Base-by-base conservation (phyloP, 2,888 invertebrate genomes). In the Acronicta psi region DNA sequence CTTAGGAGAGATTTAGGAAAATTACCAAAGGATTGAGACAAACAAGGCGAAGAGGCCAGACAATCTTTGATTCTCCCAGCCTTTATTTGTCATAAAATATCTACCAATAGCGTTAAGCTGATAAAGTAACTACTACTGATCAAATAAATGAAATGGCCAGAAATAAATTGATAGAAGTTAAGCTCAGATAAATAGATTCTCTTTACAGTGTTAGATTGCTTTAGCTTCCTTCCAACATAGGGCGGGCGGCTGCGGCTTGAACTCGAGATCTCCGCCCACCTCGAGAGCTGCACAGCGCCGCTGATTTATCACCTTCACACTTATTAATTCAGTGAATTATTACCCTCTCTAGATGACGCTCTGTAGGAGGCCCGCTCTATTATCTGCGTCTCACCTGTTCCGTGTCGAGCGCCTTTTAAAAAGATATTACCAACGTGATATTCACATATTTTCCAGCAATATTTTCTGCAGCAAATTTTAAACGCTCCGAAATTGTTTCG, bases 311-410 rank as follows among this genome's bases (percentile, higher is more conserved):
- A 40, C 70, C 44, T 53, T 60, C 59, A 50, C 47, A 44, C 40
- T 51, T 75, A 77, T 76, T 77, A 77, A 74, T 75, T 68, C 70
- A 57, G 68, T 70, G 76, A 78, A 69, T 44, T 66, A 66, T 70
- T 34, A 58, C 68, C 44, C 49, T 52, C 63, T 64, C 55, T 51
- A 66, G 63, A 69, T 62, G 65, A 66, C 58, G 17, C 61, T 13
- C 54, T 20, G 13, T 42, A 52, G 17, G 42, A 49, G 47, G 16
- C 59, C 17, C 65, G 51, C 63, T 64, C 38, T 38, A 38, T 47
- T 69, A 49, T 69, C 37, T 34, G 10, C 18, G 34, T 36, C 38
- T 29, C 43, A 51, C 51, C 46, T 46, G 50, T 52, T 47, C 25
- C 17, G 23, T 13, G 36, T 25, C 18, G 31, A 23, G 2, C 36